Percentiles rank a stretch among this genome's conserved stretches.
These are phyloP conservation scores for Luscinia megarhynchos DNA, from an alignment of 2,797 vertebrate genomes.

Conservation along the genomic window DNA sequence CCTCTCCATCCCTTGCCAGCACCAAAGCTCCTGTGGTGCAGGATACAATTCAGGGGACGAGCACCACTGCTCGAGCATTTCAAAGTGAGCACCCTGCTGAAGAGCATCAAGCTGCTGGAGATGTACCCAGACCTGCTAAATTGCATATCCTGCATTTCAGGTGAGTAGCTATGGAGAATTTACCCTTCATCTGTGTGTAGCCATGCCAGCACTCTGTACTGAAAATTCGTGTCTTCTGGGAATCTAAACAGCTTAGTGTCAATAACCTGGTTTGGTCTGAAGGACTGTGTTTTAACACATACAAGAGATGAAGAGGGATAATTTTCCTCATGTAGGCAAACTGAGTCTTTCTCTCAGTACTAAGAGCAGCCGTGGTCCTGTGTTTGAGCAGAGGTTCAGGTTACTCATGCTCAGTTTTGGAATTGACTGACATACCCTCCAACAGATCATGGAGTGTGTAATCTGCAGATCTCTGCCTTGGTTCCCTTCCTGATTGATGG, in stretches of 20 bases:
- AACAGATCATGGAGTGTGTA: neutral
- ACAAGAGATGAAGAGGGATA: neutral
- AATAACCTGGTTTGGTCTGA: neutral
- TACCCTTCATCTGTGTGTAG: constrained; percentile 24
- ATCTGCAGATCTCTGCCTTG: neutral
- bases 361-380: neutral
- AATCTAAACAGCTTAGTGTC: neutral
- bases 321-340: neutral
- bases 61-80: neutral
- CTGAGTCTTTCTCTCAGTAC: neutral
- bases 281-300: neutral
- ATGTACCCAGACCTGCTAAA: neutral
- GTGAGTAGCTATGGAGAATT: neutral
- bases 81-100: neutral
- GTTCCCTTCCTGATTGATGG: neutral
- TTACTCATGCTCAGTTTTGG: neutral
- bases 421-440: neutral
- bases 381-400: neutral
- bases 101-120: neutral
- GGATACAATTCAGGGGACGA: neutral
- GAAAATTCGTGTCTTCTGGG: neutral
- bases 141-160: neutral
- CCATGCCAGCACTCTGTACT: neutral
- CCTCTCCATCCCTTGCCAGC: neutral
- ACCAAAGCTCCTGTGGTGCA: neutral